A percentile compares a stretch with the other conserved stretches of the same genome.
Conservation (phyloP, 2,888 invertebrate species). For the Oeneis ivallda region DNA sequence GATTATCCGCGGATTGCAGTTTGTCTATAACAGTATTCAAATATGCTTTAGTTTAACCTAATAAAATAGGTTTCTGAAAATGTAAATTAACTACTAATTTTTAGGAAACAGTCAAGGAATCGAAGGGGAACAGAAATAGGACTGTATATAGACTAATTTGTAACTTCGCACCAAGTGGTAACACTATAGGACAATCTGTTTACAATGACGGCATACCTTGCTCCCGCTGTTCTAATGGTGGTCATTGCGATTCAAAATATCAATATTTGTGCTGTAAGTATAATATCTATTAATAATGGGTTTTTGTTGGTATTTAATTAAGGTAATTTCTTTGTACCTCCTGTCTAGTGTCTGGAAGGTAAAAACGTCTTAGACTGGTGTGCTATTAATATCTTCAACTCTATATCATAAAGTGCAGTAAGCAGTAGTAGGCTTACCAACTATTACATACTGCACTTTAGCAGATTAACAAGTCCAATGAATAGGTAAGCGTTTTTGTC, state of each 20-base stretch:
- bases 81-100: slow-evolving; percentile 23
- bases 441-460: no score
- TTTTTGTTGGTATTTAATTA: not conserved
- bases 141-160: slow-evolving; percentile 66
- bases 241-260: slow-evolving; percentile 53
- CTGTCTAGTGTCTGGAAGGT: not conserved
- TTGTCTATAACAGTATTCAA: no score
- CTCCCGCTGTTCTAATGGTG: slow-evolving; percentile 53
- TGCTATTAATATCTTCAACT: no score
- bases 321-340: no score
- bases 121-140: slow-evolving; percentile 46
- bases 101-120: slow-evolving; percentile 51
- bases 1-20: no score
- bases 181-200: slow-evolving; percentile 52
- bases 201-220: slow-evolving; percentile 61
- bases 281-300: not conserved
- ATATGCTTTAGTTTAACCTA: no score
- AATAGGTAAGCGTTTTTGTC: no score
- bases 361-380: not conserved
- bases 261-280: slow-evolving; percentile 59
- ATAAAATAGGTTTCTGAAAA: not conserved
- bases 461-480: no score
- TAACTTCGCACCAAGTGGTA: slow-evolving; percentile 69
- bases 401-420: no score
- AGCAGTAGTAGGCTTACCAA: no score